phyloP scores from a whole-genome alignment of 2,113 vertebrate genomes.

The Grallaria varia region DNA sequence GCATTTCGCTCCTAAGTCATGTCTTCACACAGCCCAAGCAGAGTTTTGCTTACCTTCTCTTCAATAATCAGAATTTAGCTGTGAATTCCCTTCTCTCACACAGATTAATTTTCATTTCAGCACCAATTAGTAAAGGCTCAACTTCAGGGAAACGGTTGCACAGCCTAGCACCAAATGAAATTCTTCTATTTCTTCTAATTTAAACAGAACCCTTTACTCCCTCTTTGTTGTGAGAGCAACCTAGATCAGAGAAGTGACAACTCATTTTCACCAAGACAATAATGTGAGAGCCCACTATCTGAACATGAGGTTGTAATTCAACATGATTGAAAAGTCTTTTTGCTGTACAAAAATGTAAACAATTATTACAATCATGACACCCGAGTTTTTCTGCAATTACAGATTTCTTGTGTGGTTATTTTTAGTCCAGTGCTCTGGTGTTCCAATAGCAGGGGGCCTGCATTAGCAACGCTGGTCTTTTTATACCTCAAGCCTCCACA shows the following conservation, averaged over 20 bases:
- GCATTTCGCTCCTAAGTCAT: not conserved
- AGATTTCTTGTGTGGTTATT: conserved; percentile 39
- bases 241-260: conserved; percentile 48
- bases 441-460: conserved; percentile 44
- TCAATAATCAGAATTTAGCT: conserved; percentile 20
- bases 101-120: conserved; percentile 35
- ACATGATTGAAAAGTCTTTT: conserved; percentile 25
- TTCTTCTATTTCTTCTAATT: conserved; percentile 3
- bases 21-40: not conserved
- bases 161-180: not conserved
- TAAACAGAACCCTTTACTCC: conserved; percentile 23
- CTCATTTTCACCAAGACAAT: conserved; percentile 36
- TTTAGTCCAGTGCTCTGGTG: conserved; percentile 22
- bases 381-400: not conserved
- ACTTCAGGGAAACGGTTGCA: conserved; percentile 11
- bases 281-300: conserved; percentile 3
- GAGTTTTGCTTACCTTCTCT: not conserved
- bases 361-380: not conserved
- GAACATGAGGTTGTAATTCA: conserved; percentile 23
- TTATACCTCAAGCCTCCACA: not conserved
- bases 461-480: not conserved
- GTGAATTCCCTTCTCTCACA: not conserved
- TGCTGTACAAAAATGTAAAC: conserved; percentile 30
- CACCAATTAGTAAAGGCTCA: conserved; percentile 37
- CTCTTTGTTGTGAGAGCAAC: conserved; percentile 28